A percentile compares a stretch with the other conserved stretches of the same genome.
Conservation (phyloP, 2,113 vertebrate genomes). For the Elephantulus edwardii region DNA sequence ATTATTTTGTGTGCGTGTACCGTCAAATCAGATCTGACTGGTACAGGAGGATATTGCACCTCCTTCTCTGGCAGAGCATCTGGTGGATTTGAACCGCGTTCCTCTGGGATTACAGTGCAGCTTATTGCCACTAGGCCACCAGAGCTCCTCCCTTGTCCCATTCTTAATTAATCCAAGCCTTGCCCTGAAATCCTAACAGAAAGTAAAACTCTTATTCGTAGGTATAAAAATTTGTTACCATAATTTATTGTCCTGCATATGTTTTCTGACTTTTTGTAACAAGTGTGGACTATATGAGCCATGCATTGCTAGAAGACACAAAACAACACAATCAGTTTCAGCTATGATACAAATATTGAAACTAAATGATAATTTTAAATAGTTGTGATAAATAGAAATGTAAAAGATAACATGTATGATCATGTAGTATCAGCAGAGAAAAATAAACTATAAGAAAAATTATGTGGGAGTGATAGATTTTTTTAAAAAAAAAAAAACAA, state of each 20-base stretch:
- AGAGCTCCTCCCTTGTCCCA: too few species aligned
- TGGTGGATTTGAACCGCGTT: too few species aligned
- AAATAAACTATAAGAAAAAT: not conserved
- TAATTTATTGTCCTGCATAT: not conserved
- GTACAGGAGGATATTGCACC: too few species aligned
- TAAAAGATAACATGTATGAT: not conserved
- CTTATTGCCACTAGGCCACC: too few species aligned
- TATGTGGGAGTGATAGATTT: not conserved
- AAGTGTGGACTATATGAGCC: not conserved
- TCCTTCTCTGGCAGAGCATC: too few species aligned
- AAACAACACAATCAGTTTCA: not conserved
- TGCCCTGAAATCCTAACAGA: not conserved
- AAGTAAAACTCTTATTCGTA: not conserved
- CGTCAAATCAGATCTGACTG: too few species aligned
- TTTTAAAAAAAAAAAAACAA: not conserved
- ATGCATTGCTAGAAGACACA: not conserved
- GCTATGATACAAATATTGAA: not conserved
- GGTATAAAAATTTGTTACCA: not conserved
- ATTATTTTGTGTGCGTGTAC: too few species aligned
- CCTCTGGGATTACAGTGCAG: too few species aligned
- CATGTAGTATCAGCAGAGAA: not conserved
- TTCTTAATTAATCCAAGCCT: not conserved
- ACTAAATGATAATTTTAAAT: not conserved
- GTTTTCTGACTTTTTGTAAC: not conserved
- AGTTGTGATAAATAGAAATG: not conserved